phyloP scores from a whole-genome alignment of 2,888 invertebrate genomes.

The Apodemia zela region DNA sequence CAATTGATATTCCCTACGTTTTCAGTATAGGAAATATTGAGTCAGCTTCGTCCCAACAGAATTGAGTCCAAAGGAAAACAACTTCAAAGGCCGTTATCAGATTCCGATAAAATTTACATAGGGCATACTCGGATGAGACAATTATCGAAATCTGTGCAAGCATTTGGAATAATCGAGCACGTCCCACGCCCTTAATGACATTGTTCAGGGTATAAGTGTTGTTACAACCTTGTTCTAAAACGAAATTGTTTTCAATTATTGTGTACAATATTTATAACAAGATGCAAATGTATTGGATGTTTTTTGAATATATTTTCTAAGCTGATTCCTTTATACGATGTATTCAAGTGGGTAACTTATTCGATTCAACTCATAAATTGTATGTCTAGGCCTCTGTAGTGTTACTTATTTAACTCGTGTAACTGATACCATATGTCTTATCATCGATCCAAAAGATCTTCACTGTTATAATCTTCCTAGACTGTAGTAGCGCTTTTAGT shows the following conservation, averaged over 20 bases:
- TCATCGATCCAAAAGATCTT: too few species aligned
- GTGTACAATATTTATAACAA: not conserved
- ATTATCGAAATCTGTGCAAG: slow-evolving; percentile 8
- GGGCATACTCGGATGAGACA: not conserved
- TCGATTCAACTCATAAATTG: too few species aligned
- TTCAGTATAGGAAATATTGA: not conserved
- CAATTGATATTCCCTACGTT: not conserved
- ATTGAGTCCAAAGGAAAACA: slow-evolving; percentile 5
- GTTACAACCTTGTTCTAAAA: not conserved
- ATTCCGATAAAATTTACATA: slow-evolving; percentile 11
- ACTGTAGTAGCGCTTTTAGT: too few species aligned
- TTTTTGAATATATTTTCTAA: too few species aligned
- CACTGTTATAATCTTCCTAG: too few species aligned
- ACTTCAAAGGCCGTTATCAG: slow-evolving; percentile 5
- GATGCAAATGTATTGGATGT: too few species aligned
- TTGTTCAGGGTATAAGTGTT: slow-evolving; percentile 3
- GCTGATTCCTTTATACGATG: too few species aligned
- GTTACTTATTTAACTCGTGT: too few species aligned
- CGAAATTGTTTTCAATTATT: not conserved
- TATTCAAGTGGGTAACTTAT: too few species aligned
- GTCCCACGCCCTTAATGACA: not conserved
- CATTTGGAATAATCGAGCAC: not conserved
- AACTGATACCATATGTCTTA: too few species aligned
- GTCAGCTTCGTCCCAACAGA: not conserved
- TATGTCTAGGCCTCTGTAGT: too few species aligned